These are phyloP conservation scores for Caenorhabditis angaria DNA, from an alignment of 2,888 invertebrate genomes.

Conservation along the genomic window DNA sequence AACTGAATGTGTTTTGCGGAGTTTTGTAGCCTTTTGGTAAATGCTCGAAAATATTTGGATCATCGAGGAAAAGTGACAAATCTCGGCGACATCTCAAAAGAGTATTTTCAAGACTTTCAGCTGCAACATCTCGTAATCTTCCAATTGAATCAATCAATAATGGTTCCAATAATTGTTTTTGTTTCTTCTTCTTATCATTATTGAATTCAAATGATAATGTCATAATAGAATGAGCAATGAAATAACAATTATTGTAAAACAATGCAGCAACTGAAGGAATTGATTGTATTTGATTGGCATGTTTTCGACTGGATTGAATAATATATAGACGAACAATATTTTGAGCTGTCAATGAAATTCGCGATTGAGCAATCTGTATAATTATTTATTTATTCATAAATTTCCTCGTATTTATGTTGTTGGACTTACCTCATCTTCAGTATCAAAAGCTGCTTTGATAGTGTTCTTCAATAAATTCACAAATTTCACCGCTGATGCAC, in stretches of 20 bases:
- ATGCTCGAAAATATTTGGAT: constrained; percentile 22
- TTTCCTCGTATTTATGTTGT: background rate
- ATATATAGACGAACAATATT: constrained; percentile 65
- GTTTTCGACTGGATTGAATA: constrained; percentile 58
- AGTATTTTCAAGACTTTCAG: constrained; percentile 59
- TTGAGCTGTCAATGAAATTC: constrained; percentile 58
- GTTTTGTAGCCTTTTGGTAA: constrained; percentile 26
- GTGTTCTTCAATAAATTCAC: constrained; percentile 56
- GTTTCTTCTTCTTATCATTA: constrained; percentile 31
- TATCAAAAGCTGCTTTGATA: constrained; percentile 46
- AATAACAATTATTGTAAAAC: constrained; percentile 69
- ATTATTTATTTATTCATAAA: background rate
- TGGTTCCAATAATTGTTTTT: constrained; percentile 36
- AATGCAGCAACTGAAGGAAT: constrained; percentile 66
- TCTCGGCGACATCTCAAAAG: constrained; percentile 48
- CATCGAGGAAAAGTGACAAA: constrained; percentile 21
- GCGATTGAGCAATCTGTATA: constrained; percentile 15
- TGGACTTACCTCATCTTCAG: constrained; percentile 46
- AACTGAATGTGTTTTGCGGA: constrained; percentile 7
- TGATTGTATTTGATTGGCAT: constrained; percentile 56
- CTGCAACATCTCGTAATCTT: constrained; percentile 53
- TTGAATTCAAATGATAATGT: constrained; percentile 47
- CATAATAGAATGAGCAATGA: constrained; percentile 62
- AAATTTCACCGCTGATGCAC: constrained; percentile 54
- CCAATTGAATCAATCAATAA: constrained; percentile 52